Evolutionary conservation across 2,797 vertebrate genomes (phyloP), one percentile per base, ranked within the genome.

Genomic region (Bufotes viridis): DNA sequence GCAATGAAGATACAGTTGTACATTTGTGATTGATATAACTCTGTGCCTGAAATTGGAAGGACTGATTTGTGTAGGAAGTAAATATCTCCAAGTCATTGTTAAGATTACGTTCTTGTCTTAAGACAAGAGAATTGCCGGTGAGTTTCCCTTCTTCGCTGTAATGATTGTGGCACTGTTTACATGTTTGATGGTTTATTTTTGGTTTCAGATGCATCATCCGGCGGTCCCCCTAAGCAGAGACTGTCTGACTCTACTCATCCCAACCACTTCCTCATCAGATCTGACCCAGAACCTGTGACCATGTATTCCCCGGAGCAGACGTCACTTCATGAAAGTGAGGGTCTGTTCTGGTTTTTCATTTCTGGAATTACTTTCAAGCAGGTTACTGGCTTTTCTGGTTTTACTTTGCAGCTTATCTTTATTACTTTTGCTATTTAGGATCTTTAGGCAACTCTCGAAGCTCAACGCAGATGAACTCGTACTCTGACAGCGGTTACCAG

Each of bases 261-360:
- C 91, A 96, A 96, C 92, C 95, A 96, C 93, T 98, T 96, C 94
- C 95, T 96, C 93, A 92, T 97, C 92, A 96, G 96, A 93, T 93
- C 96, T 53, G 97, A 97, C 90, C 94, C 95, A 89, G 97, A 98
- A 91, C 97, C 97, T 94, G 96, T 96, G 91, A 92, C 95, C 91
- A 95, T 97, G 92, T 98, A 97, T 93, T 98, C 97, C 85, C 97
- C 97, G 51, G 98, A 98, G 86, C 97, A 97, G 94, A 96, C 96
- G 81, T 98, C 97, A 92, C 97, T 96, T 87, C 97, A 97, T 97
- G 97, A 99, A 99, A 98, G 98, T 99, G 97, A 99, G 97, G 97
- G 96, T 98, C 97, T 96, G 96, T 98, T 96, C 92, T 93, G 90
- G 92, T 93, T 94, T 92, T 93, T 53, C 22, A 7, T 76, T 13